Conservation (phyloP, 1,140 invertebrate species). For the Cotesia chilonis region DNA sequence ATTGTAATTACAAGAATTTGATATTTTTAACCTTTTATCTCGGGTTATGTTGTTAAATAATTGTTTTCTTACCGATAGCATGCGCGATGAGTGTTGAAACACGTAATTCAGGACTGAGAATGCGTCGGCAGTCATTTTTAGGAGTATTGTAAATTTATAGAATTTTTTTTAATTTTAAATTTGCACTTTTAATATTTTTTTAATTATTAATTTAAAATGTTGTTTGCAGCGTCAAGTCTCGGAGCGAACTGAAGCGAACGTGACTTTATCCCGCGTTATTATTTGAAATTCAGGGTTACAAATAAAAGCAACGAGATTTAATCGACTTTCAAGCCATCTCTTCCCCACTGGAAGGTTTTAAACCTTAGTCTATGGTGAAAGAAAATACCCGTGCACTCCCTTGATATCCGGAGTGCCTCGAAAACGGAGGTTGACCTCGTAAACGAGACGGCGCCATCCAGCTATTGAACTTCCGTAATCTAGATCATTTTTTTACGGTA, state of each 20-base stretch:
- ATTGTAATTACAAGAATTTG: background rate
- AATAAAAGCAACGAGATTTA: conserved; percentile 22
- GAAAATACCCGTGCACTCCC: conserved; percentile 3
- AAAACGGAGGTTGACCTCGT: conserved; percentile 29
- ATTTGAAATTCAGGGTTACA: conserved; percentile 11
- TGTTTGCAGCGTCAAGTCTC: background rate
- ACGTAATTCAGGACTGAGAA: conserved; percentile 58
- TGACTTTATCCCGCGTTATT: conserved; percentile 13
- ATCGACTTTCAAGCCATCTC: background rate
- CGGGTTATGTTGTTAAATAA: background rate
- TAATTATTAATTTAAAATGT: background rate
- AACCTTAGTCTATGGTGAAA: too few species aligned
- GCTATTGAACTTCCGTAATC: background rate
- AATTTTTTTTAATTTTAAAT: background rate
- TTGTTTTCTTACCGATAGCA: conserved; percentile 56
- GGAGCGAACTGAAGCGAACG: conserved; percentile 8
- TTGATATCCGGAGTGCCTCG: conserved; percentile 31
- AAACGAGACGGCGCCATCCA: background rate
- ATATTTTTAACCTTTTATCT: background rate
- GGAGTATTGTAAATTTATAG: background rate
- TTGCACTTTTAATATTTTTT: background rate
- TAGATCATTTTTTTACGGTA: background rate
- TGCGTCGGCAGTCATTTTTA: conserved; percentile 47
- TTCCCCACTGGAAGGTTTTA: background rate
- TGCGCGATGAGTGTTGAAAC: conserved; percentile 58